These are phyloP conservation scores for Dasypus novemcinctus DNA, from an alignment of 2,113 vertebrate genomes.

Conservation along the genomic window DNA sequence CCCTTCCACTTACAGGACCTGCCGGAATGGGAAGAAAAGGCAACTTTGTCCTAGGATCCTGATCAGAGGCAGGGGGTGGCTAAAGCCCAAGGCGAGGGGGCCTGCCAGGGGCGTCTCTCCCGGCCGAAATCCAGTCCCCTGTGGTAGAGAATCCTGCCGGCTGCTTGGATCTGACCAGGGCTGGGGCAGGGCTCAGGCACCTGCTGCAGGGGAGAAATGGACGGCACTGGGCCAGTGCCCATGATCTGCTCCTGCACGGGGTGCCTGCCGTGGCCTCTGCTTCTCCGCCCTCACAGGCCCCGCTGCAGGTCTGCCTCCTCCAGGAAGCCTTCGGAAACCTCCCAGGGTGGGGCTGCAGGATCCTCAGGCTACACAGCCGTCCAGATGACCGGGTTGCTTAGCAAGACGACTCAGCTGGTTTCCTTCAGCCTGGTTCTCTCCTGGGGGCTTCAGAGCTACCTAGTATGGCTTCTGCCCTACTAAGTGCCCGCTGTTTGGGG, in stretches of 20 bases:
- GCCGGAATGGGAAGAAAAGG: background rate
- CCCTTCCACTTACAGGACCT: conserved; percentile 1
- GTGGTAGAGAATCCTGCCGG: background rate
- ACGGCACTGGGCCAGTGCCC: background rate
- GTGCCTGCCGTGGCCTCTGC: background rate
- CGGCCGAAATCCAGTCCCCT: background rate
- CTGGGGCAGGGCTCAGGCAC: background rate
- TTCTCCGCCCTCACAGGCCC: conserved; percentile 38
- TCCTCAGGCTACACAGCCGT: conserved; percentile 35
- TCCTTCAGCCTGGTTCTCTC: conserved; percentile 76
- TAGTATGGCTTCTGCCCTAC: conserved; percentile 69
- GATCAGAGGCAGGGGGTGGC: background rate
- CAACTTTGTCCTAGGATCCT: background rate
- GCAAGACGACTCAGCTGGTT: conserved; percentile 76
- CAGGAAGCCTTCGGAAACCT: conserved; percentile 42
- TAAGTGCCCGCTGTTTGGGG: conserved; percentile 81
- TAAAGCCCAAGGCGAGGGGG: background rate
- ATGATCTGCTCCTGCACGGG: conserved; percentile 34
- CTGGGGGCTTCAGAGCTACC: conserved; percentile 42
- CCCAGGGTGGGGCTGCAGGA: background rate
- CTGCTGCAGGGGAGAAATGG: conserved; percentile 3
- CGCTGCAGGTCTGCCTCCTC: conserved; percentile 42
- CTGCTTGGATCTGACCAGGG: conserved; percentile 1
- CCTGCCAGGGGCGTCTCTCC: background rate
- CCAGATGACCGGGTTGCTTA: conserved; percentile 82